Conservation (phyloP, 2,113 vertebrate genomes). For the Etia nguti region DNA sequence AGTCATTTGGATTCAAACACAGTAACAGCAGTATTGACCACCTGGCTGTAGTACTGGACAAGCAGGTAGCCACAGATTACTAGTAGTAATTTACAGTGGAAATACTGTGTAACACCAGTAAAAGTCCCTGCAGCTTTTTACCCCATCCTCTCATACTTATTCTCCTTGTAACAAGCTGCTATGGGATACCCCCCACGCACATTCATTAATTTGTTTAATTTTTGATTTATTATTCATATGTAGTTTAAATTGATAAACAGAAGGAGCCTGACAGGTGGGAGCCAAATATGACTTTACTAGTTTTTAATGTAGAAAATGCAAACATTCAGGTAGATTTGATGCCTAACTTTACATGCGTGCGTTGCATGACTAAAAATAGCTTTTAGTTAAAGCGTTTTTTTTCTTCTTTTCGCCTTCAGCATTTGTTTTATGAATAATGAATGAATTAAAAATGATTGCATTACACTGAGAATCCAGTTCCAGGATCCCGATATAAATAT, state of each 20-base stretch:
- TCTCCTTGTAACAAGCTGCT: background rate
- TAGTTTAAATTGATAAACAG: background rate
- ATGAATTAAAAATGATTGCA: background rate
- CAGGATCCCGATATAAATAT: background rate
- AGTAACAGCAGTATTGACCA: background rate
- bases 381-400: background rate
- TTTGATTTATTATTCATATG: background rate
- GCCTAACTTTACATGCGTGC: background rate
- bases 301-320: background rate
- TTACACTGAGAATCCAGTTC: background rate
- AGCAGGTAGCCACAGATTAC: background rate
- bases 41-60: background rate
- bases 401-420: background rate
- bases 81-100: background rate
- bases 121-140: background rate
- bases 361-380: background rate
- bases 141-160: background rate
- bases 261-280: background rate
- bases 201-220: background rate
- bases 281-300: background rate
- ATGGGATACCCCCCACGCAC: too few relatives aligned
- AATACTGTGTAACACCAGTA: background rate
- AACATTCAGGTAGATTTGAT: background rate
- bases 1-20: conserved; percentile 17
- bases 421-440: background rate